phyloP scores from a whole-genome alignment of 2,113 vertebrate genomes.

The Dromiciops gliroides region DNA sequence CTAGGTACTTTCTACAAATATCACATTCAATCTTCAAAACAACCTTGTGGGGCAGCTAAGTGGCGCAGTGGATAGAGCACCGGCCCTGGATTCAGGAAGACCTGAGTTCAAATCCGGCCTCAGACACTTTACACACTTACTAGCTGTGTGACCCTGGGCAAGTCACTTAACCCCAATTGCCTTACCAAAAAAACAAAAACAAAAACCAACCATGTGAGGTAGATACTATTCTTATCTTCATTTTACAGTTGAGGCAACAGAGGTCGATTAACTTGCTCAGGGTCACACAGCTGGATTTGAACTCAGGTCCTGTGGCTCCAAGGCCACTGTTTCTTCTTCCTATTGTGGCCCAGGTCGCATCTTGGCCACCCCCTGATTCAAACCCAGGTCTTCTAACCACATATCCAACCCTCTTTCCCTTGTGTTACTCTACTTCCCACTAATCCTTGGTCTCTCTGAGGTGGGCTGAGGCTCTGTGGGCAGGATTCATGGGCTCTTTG shows the following conservation, averaged over 20 bases:
- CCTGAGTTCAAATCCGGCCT: too few species aligned
- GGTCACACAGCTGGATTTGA: neutral
- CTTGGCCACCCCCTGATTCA: neutral
- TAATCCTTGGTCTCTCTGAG: conserved; percentile 27
- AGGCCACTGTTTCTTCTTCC: neutral
- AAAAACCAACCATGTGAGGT: neutral
- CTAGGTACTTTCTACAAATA: neutral
- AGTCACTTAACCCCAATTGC: too few species aligned
- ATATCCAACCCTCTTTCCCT: neutral
- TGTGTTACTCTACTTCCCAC: neutral
- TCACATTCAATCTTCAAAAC: neutral
- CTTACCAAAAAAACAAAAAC: too few species aligned
- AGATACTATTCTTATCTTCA: neutral
- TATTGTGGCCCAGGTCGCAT: neutral
- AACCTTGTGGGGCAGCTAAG: neutral
- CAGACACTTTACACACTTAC: too few species aligned
- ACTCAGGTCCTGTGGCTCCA: neutral
- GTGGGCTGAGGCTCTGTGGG: conserved; percentile 39
- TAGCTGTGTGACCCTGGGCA: too few species aligned
- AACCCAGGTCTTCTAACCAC: neutral
- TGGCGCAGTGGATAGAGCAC: too few species aligned
- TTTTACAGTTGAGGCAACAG: neutral
- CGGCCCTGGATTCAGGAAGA: too few species aligned
- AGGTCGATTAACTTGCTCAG: neutral
- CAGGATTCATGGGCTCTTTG: conserved; percentile 46